Evolutionary conservation across 2,797 vertebrate genomes (phyloP), one percentile per base, ranked within the genome.

Genomic region (Bradypodion ventrale): DNA sequence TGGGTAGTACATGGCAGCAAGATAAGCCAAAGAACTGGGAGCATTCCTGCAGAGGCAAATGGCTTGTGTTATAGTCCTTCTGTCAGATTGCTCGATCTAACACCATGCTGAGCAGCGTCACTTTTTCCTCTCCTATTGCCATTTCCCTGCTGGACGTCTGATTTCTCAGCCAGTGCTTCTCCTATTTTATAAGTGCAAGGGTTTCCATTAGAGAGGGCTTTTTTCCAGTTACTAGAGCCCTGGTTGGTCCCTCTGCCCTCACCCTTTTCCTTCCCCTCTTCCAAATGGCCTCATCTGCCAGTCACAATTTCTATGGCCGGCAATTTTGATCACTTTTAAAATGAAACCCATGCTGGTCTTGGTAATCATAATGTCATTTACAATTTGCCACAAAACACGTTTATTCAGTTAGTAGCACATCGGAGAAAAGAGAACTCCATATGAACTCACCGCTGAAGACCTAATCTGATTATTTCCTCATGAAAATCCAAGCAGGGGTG

Each of bases 381-480:
- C 95, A 96, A 97, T 97, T 96, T 96, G 94, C 95, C 95, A 96
- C 95, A 96, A 96, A 97, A 96, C 96, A 97, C 94, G 49, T 96
- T 96, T 96, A 97, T 97, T 95, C 93, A 87, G 96, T 97, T 96
- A 97, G 96, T 93, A 96, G 96, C 96, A 95, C 95, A 94, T 91
- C 85, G 93, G 93, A 96, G 95, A 96, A 95, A 76, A 95, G 95
- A 95, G 95, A 96, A 96, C 96, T 96, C 96, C 95, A 92, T 95
- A 94, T 97, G 96, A 97, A 97, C 96, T 96, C 94, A 89, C 94
- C 87, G 94, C 96, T 95, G 93, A 96, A 94, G 92, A 93, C 91
- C 92, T 97, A 96, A 97, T 96, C 96, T 95, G 96, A 97, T 97
- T 97, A 97, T 95, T 96, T 97, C 96, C 96, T 96, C 95, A 96